A percentile compares a stretch with the other conserved stretches of the same genome.
Evolutionary conservation across 2,797 vertebrate species (phyloP).

Genomic region (Rhincodon typus): DNA sequence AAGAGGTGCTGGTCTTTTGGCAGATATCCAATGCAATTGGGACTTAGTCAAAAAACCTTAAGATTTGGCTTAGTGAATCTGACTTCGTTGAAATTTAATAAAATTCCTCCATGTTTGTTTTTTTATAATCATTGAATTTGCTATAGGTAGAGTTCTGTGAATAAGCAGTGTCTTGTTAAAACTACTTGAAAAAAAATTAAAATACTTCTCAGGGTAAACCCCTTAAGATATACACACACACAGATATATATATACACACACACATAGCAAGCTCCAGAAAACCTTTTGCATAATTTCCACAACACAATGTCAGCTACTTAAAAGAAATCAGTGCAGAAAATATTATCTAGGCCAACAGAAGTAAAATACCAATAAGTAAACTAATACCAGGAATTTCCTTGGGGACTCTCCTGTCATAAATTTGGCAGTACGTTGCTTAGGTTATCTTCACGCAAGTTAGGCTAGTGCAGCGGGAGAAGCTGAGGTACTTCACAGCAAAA

Average conservation of each 20-base stretch:
- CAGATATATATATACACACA: neutral
- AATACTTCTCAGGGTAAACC: neutral
- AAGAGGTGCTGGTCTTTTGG: too few relatives aligned
- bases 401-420: neutral
- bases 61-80: neutral
- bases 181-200: neutral
- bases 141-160: neutral
- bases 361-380: neutral
- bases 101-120: neutral
- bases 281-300: neutral
- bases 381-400: neutral
- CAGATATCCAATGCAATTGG: too few relatives aligned
- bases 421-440: neutral
- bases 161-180: neutral
- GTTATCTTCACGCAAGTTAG: neutral
- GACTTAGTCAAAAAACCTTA: too few relatives aligned
- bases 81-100: neutral
- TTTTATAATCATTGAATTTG: neutral
- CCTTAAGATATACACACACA: neutral
- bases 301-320: neutral
- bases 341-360: neutral
- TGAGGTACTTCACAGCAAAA: neutral
- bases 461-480: neutral
- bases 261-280: neutral
- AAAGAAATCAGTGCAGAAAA: neutral